These are phyloP conservation scores for Neodiprion virginianus DNA, from an alignment of 1,140 invertebrate species.

Conservation along the genomic window DNA sequence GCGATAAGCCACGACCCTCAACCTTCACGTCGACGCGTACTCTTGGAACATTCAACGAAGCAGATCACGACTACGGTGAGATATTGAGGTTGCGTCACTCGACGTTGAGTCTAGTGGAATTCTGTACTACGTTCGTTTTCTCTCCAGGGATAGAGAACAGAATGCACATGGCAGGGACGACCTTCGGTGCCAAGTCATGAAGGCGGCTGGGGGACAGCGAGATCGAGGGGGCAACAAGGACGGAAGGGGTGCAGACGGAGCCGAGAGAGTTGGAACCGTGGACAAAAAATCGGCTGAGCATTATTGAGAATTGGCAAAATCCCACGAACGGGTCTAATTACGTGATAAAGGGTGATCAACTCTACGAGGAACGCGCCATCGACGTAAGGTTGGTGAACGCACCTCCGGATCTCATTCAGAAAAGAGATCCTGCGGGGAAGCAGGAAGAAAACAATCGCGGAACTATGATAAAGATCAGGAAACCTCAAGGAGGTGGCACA, in stretches of 20 bases:
- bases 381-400: conserved; percentile 38
- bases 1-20: conserved; percentile 40
- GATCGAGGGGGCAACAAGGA: conserved; percentile 30
- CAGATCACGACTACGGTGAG: conserved; percentile 53
- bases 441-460: not conserved
- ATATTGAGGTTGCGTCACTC: not conserved
- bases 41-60: conserved; percentile 52
- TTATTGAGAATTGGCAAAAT: conserved; percentile 51
- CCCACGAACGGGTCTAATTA: conserved; percentile 23
- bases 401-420: conserved; percentile 8
- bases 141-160: conserved; percentile 50
- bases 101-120: conserved; percentile 6
- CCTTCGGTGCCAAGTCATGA: conserved; percentile 57
- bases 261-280: conserved; percentile 21
- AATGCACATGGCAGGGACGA: conserved; percentile 50
- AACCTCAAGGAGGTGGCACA: conserved; percentile 27
- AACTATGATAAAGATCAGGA: conserved; percentile 9
- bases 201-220: conserved; percentile 58
- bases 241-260: conserved; percentile 15
- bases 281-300: conserved; percentile 30
- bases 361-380: conserved; percentile 50
- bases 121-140: conserved; percentile 16
- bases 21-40: conserved; percentile 57
- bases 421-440: conserved; percentile 10
- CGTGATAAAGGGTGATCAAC: conserved; percentile 34